Evolutionary conservation across 2,113 vertebrate species (phyloP).

Genomic region (Oenanthe oenanthe): DNA sequence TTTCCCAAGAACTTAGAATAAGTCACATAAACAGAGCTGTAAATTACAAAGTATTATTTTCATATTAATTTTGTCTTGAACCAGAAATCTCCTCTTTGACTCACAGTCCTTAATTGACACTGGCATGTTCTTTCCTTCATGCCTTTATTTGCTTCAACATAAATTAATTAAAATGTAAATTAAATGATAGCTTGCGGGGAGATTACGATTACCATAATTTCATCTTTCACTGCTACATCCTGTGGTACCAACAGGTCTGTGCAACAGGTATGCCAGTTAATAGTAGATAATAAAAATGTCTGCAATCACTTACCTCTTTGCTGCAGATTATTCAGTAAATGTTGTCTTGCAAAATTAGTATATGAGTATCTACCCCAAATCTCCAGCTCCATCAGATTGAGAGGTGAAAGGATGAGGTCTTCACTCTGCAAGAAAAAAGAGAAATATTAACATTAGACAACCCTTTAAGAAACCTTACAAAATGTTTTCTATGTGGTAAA

Average conservation of each 20-base stretch:
- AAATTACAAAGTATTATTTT: neutral
- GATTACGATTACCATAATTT: conserved; percentile 45
- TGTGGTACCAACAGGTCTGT: conserved; percentile 6
- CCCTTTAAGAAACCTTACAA: neutral
- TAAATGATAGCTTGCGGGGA: conserved; percentile 11
- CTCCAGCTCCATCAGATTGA: neutral
- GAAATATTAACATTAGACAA: neutral
- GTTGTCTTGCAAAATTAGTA: neutral
- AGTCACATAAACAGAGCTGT: neutral
- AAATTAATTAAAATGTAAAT: conserved; percentile 64
- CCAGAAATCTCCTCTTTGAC: neutral
- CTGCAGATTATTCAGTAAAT: neutral
- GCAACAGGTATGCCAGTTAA: conserved; percentile 38
- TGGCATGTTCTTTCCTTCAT: neutral
- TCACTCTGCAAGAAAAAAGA: neutral
- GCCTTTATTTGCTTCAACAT: conserved; percentile 25
- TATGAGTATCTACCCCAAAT: neutral
- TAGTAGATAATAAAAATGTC: neutral
- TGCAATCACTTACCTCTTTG: neutral
- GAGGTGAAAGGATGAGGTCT: neutral
- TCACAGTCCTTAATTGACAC: conserved; percentile 24
- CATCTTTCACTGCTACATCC: neutral
- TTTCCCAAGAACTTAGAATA: neutral
- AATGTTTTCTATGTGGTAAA: neutral
- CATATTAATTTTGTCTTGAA: neutral